Base-by-base conservation (phyloP, 2,888 invertebrate genomes). In the Cybosia mesomella region DNA sequence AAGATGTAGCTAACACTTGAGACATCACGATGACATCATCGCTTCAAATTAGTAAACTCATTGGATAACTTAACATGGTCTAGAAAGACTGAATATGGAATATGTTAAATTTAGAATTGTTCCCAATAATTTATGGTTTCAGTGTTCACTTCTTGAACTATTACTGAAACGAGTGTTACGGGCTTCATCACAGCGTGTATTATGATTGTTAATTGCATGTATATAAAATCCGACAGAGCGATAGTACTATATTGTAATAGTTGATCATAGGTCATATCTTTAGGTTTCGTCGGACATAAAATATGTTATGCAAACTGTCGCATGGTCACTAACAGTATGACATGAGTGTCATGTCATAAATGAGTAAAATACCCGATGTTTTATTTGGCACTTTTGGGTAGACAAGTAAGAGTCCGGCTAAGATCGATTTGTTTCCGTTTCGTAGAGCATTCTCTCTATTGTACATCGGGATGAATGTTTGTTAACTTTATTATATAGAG, bases 11-110 rank as follows among this genome's bases (percentile, higher is more conserved):
- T 68, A 73, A 62, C 75, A 73, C 73, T 75, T 77, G 63, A 64
- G 69, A 71, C 73, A 77, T 73, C 74, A 79, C 70, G 75, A 74
- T 86, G 84, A 86, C 84, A 84, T 86, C 86, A 86, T 74, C 74
- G 64, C 67, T 73, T 59, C 75, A 81, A 83, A 84, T 82, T 79
- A 76, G n/a, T 80, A 70, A 81, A 76, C 77, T 72, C 73, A 70
- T 72, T 62, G 75, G 77, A 73, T 72, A 72, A 68, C 62, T 24
- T 57, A 22, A 22, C 22, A n/a, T 58, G 11, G 8, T 61, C 18
- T 36, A 62, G 22, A 34, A 60, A 53, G n/a, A 34, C 54, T 28
- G 64, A 57, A 39, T 57, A 64, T 21, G 21, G 22, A 15, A 39
- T 36, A 39, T 39, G 49, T 49, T 32, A 24, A 22, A 59, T 34